These are phyloP conservation scores for Sebastes cheni DNA, from an alignment of 2,797 vertebrate species.

Conservation along the genomic window DNA sequence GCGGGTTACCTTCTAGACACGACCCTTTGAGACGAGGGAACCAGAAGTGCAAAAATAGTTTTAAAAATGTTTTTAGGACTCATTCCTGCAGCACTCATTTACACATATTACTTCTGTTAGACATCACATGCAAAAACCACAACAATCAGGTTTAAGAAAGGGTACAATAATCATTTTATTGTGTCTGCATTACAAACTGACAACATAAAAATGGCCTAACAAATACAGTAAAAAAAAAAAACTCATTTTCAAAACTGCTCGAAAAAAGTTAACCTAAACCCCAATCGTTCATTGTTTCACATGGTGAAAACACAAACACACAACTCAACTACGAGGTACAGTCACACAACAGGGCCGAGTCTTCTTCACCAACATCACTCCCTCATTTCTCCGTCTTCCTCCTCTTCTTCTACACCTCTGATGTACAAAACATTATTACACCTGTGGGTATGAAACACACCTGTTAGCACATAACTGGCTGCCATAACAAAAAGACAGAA, in stretches of 20 bases:
- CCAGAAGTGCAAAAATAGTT: too few species aligned
- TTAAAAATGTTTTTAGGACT: too few species aligned
- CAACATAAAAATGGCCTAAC: conserved; percentile 51
- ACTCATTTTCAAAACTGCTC: background rate
- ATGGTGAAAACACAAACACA: conserved; percentile 73
- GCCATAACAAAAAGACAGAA: background rate
- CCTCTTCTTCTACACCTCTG: conserved; percentile 97
- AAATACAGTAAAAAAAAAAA: conserved; percentile 44
- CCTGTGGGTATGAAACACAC: conserved; percentile 73
- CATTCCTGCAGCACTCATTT: too few species aligned
- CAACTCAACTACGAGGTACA: conserved; percentile 35
- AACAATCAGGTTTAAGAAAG: conserved; percentile 53
- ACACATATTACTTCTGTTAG: too few species aligned
- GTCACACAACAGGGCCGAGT: conserved; percentile 6
- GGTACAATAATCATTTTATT: conserved; percentile 66
- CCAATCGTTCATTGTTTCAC: conserved; percentile 58
- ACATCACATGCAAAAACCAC: background rate
- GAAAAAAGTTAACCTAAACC: conserved; percentile 13
- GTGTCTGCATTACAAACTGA: conserved; percentile 57
- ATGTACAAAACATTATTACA: conserved; percentile 99
- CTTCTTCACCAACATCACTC: conserved; percentile 81
- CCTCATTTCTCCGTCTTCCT: conserved; percentile 99
- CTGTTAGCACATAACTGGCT: background rate
- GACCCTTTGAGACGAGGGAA: too few species aligned
- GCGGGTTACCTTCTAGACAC: too few species aligned